These are phyloP conservation scores for Anguilla anguilla DNA, from an alignment of 2,797 vertebrate species.

Conservation along the genomic window DNA sequence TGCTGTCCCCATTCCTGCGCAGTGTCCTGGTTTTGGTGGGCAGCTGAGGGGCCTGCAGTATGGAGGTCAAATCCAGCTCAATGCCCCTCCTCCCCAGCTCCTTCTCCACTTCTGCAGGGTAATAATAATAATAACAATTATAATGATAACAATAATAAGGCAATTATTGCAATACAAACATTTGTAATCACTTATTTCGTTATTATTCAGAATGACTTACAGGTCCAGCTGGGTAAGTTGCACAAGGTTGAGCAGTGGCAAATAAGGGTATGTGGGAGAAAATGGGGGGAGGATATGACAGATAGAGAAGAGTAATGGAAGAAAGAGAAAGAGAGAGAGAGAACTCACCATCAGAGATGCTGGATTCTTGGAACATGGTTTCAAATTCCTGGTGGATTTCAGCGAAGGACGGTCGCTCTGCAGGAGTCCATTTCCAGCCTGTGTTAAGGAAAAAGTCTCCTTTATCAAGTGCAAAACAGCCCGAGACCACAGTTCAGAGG, in stretches of 20 bases:
- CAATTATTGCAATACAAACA: too few species aligned
- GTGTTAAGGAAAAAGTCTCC: slow-evolving; percentile 24
- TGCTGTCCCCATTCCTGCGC: slow-evolving; percentile 82
- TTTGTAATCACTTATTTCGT: neutral
- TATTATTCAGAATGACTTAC: neutral
- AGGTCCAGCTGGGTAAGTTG: neutral
- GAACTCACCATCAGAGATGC: slow-evolving; percentile 90
- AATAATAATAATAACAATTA: neutral
- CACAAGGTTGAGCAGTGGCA: neutral
- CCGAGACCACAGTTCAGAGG: neutral
- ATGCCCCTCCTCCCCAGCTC: slow-evolving; percentile 91
- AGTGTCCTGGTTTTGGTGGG: slow-evolving; percentile 92
- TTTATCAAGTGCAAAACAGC: neutral
- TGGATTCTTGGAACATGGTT: slow-evolving; percentile 98
- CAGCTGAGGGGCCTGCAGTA: slow-evolving; percentile 91
- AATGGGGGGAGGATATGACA: neutral
- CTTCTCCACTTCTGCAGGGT: slow-evolving; percentile 91
- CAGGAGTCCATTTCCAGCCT: slow-evolving; percentile 97
- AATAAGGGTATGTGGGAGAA: neutral
- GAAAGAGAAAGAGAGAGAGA: neutral
- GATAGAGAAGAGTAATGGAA: neutral
- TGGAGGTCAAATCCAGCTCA: slow-evolving; percentile 72
- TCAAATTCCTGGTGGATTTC: slow-evolving; percentile 98
- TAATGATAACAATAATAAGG: neutral
- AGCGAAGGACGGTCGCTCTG: slow-evolving; percentile 91